Conservation (phyloP, 2,797 vertebrate species). For the Euphonia xanthogaster region DNA sequence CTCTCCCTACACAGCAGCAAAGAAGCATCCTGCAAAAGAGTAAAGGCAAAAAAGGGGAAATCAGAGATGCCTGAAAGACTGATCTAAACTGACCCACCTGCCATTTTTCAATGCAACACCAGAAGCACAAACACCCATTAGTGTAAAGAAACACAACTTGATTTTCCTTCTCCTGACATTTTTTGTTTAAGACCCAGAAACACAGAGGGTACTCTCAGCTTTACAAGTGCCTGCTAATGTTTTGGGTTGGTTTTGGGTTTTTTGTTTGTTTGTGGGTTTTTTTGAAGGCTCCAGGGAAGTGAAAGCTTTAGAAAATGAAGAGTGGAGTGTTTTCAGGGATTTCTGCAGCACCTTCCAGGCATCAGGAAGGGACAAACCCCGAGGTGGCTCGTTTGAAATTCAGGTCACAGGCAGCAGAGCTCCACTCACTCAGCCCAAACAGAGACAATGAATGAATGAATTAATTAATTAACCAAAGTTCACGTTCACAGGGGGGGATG, state of each 20-base stretch:
- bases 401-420: neutral
- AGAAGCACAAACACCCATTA: neutral
- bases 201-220: fast-evolving
- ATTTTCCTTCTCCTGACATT: neutral
- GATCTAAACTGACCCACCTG: neutral
- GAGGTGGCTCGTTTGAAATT: neutral
- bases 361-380: neutral
- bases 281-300: neutral
- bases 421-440: neutral
- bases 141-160: fast-evolving
- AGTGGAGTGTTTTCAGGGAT: neutral
- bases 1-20: neutral
- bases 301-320: neutral
- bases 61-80: too few relatives aligned
- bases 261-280: neutral
- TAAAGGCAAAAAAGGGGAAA: fast-evolving
- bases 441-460: neutral
- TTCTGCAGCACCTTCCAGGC: neutral
- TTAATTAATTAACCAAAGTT: neutral
- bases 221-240: neutral
- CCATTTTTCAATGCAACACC: neutral
- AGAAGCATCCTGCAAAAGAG: neutral
- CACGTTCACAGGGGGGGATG: neutral
- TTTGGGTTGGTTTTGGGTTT: too few relatives aligned
- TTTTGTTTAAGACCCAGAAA: neutral